Conservation (phyloP, 2,797 vertebrate genomes). For the Antrozous pallidus region DNA sequence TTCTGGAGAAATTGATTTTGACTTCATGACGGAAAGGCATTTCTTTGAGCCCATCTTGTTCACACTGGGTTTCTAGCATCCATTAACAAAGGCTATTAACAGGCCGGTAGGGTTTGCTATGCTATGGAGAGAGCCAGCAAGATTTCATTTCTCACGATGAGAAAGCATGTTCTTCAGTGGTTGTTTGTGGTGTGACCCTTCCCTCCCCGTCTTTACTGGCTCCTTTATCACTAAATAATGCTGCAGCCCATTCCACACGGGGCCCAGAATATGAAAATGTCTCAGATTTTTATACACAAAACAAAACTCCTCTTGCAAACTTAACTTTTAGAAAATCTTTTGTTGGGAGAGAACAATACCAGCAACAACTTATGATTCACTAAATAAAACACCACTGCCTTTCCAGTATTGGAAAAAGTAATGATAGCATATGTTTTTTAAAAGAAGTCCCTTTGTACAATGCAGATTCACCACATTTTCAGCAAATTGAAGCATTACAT, state of each 20-base stretch:
- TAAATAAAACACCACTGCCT: neutral
- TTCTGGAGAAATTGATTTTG: neutral
- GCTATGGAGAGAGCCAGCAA: neutral
- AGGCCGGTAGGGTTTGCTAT: neutral
- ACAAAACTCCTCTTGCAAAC: slow-evolving; percentile 13
- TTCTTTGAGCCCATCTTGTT: neutral
- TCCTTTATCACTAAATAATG: neutral
- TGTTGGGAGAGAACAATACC: neutral
- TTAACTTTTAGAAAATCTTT: neutral
- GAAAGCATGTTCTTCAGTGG: slow-evolving; percentile 31
- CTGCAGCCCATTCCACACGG: neutral
- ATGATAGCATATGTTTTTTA: neutral
- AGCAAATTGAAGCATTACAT: neutral
- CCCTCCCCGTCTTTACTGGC: neutral
- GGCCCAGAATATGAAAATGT: neutral
- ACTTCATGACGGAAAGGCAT: neutral
- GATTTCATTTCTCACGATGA: slow-evolving; percentile 40
- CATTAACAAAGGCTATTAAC: neutral
- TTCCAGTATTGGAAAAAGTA: slow-evolving; percentile 2
- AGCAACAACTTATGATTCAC: slow-evolving; percentile 9
- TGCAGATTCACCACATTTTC: neutral
- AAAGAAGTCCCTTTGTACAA: neutral
- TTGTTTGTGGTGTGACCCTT: neutral
- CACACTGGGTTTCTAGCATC: neutral
- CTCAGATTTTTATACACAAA: neutral